Evolutionary conservation across 2,888 invertebrate species (phyloP), one percentile per base, ranked within the genome.

Genomic region (Therioaphis trifolii): DNA sequence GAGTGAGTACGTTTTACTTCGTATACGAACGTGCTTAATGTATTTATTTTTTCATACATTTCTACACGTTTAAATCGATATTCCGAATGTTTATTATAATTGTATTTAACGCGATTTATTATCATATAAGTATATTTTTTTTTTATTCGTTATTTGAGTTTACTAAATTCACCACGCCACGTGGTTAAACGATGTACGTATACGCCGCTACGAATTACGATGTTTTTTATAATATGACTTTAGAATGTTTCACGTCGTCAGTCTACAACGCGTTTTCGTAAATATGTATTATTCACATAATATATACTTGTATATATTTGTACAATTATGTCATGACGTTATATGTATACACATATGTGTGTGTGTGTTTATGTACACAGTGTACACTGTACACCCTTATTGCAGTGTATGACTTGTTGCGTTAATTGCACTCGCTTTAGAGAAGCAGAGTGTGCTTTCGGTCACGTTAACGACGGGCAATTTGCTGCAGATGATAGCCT

Each of bases 401-500:
- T 35, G 35, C 35, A 35, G 21, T 21, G 11, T 58, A 58, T n/a
- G 66, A 66, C 66, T 66, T 66, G 66, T 66, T 66, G 66, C 24
- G 58, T 24, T 58, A 58, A 58, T 58, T 24, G 58, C n/a, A 29
- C n/a, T 35, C 66, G 66, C 29, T 77, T 49, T 21, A 15, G 1
- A 27, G 61, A 24, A 52, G 46, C 35, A 61, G 9, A 66, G 29
- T 35, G 43, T 52, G 52, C 76, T 77, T 66, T 66, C 21, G 49
- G 66, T 11, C 15, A 24, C 27, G 12, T 24, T 66, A 77, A 77
- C 66, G 49, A n/a, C 29, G 77, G 29, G 77, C 66, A 77, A 77
- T 77, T 66, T 66, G 77, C 35, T 66, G 52, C 77, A 49, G 35
- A 66, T 52, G 66, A 66, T 77, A 49, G 66, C 49, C 21, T 52